phyloP scores from a whole-genome alignment of 2,113 vertebrate species.

The Myotis brandtii region DNA sequence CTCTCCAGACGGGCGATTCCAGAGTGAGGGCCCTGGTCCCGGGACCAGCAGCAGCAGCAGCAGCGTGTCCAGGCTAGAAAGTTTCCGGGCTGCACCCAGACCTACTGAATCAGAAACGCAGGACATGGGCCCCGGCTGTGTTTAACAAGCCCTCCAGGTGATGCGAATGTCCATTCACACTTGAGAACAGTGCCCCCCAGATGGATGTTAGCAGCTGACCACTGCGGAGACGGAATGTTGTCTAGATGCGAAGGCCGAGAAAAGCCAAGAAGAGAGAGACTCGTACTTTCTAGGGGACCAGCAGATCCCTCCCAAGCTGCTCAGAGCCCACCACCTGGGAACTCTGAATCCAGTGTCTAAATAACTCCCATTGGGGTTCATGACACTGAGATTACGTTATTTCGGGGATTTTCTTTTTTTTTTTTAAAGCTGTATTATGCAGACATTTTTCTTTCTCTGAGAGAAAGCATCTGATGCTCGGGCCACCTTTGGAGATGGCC shows the following conservation, averaged over 20 bases:
- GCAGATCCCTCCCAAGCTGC: background rate
- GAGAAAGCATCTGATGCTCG: background rate
- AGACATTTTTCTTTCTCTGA: background rate
- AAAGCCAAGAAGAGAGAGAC: background rate
- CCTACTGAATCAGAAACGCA: background rate
- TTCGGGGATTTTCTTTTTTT: background rate
- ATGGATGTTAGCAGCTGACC: background rate
- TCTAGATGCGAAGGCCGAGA: no score
- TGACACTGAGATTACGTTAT: background rate
- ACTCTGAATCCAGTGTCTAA: background rate
- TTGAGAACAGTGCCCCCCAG: background rate
- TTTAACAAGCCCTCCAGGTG: background rate
- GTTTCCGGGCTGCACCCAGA: background rate
- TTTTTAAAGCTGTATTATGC: background rate
- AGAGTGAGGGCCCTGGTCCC: background rate
- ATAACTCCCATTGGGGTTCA: background rate
- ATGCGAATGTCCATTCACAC: rapidly evolving
- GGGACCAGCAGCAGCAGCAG: background rate
- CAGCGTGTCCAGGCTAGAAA: background rate
- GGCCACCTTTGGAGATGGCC: background rate
- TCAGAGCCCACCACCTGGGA: background rate
- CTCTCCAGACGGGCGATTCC: background rate
- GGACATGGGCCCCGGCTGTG: background rate
- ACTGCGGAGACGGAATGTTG: background rate
- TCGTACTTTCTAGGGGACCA: background rate